Percentiles rank a stretch among this genome's conserved stretches.
These are phyloP conservation scores for Lemur catta DNA, from an alignment of 2,797 vertebrate genomes.

Conservation along the genomic window DNA sequence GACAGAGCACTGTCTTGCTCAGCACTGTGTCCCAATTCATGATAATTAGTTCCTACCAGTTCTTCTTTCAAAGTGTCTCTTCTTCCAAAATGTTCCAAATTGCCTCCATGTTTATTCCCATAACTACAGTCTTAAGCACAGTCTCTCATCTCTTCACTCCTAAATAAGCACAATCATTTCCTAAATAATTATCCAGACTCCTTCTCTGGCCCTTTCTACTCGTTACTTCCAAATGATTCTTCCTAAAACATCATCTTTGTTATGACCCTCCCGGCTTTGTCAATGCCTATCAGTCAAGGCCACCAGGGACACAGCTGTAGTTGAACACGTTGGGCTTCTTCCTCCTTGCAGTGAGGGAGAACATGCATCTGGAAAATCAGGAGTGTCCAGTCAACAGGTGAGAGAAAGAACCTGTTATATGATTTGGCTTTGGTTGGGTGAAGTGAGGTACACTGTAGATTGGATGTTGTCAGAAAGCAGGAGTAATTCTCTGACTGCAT, in stretches of 20 bases:
- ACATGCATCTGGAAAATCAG: not conserved
- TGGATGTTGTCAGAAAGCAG: not conserved
- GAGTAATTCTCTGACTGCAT: not conserved
- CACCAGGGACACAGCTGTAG: not conserved
- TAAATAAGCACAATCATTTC: not conserved
- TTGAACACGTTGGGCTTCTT: not conserved
- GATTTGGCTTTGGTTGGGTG: not conserved
- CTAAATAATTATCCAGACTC: not conserved
- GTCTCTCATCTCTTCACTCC: not conserved
- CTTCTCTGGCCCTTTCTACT: not conserved
- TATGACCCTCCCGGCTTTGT: not conserved
- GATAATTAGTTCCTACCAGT: not conserved
- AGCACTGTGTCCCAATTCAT: not conserved
- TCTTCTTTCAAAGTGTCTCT: not conserved
- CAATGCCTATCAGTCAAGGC: not conserved
- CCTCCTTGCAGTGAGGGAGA: not conserved
- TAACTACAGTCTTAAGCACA: not conserved
- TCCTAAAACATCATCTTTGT: not conserved
- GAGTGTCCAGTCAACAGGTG: not conserved
- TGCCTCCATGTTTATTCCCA: not conserved
- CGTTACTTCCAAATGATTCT: not conserved
- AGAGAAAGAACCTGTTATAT: not conserved
- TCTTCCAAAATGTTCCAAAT: not conserved
- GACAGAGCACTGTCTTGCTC: not conserved
- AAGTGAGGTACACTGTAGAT: not conserved